A percentile compares a stretch with the other conserved stretches of the same genome.
Evolutionary conservation across 2,888 invertebrate species (phyloP).

Genomic region (Sinodicranocentrus sp.): DNA sequence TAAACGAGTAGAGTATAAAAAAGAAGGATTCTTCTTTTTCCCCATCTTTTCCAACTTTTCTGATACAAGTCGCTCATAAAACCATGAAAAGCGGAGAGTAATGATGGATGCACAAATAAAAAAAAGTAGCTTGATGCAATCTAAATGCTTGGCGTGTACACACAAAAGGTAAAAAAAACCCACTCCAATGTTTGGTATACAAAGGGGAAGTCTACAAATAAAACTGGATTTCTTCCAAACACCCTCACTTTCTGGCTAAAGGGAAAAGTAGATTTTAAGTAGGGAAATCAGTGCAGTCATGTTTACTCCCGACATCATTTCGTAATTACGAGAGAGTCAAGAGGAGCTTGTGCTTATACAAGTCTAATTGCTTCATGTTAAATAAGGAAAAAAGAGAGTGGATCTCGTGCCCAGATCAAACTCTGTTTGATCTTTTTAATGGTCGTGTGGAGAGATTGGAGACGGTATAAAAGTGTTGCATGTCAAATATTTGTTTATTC

Average conservation of each 20-base stretch:
- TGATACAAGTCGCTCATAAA: constrained; percentile 10
- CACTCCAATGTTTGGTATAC: too few species aligned
- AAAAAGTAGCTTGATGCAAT: too few species aligned
- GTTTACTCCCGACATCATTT: constrained; percentile 6
- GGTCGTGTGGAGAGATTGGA: background rate
- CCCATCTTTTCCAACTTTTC: background rate
- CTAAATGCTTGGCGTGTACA: too few species aligned
- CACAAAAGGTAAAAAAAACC: too few species aligned
- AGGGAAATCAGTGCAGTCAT: background rate
- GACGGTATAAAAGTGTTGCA: constrained; percentile 23
- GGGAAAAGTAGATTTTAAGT: background rate
- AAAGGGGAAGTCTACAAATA: too few species aligned
- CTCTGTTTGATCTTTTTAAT: constrained; percentile 42
- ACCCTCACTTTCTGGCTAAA: too few species aligned
- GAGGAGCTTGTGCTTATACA: background rate
- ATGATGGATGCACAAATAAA: background rate
- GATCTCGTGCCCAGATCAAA: background rate
- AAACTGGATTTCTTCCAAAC: too few species aligned
- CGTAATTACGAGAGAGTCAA: background rate
- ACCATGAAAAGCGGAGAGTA: background rate
- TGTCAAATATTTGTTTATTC: constrained; percentile 41
- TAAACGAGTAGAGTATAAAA: background rate
- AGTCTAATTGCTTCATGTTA: too few species aligned
- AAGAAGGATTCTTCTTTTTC: too few species aligned
- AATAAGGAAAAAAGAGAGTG: too few species aligned